A percentile compares a stretch with the other conserved stretches of the same genome.
Evolutionary conservation across 2,797 vertebrate species (phyloP).

Genomic region (Myotis daubentonii): DNA sequence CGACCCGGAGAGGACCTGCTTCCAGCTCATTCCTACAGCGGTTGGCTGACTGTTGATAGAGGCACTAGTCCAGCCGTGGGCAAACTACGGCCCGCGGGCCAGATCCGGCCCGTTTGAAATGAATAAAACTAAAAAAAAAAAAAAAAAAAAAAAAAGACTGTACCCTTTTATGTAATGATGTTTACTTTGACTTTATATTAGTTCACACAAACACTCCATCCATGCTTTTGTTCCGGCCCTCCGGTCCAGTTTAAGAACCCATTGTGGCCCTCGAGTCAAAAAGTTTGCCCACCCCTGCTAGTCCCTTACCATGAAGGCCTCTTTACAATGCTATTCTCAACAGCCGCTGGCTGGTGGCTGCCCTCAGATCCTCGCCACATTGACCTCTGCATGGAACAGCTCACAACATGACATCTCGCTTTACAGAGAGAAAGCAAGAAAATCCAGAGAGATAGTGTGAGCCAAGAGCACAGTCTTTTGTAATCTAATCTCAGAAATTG

Average conservation of each 20-base stretch:
- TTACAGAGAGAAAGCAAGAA: conserved; percentile 1
- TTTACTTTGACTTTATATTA: no score
- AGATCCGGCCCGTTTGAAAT: no score
- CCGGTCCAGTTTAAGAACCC: no score
- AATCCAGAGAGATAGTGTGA: not conserved
- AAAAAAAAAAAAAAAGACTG: no score
- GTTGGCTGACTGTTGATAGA: not conserved
- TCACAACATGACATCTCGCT: not conserved
- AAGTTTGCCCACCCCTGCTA: no score
- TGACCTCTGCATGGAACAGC: not conserved
- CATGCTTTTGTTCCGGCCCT: no score
- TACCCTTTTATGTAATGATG: no score
- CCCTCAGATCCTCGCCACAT: not conserved
- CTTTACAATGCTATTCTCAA: not conserved
- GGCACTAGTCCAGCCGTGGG: not conserved
- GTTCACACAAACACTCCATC: no score
- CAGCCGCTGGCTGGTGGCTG: not conserved
- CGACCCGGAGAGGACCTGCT: not conserved
- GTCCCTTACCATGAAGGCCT: not conserved
- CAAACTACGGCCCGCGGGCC: no score
- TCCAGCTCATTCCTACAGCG: not conserved
- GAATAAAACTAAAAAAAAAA: no score
- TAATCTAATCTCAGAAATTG: not conserved
- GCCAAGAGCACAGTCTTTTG: not conserved
- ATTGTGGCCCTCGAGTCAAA: no score